Base-by-base conservation (phyloP, 2,113 vertebrate species). In the Siniperca knerii region DNA sequence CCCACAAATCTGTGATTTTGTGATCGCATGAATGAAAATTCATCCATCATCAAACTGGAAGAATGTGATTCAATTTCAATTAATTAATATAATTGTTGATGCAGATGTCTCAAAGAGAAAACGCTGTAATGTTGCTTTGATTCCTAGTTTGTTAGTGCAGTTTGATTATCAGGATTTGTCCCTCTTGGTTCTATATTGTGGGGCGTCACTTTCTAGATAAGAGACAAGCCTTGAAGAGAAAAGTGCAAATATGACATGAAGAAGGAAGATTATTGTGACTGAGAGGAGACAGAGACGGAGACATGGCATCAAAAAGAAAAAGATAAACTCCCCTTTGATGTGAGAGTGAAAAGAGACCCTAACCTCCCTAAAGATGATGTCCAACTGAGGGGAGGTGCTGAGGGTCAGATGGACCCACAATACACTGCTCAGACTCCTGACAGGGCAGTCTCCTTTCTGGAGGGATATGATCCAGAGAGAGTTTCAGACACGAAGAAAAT, bases 401-500 rank as follows among this genome's bases (percentile, higher is more conserved):
- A 48, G 33, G 61, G 69, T 83, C n/a, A 69, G 21, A 50, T 29
- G 21, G 21, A 65, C 52, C 70, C 52, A 81, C 52, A 81, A 58
- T 66, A 35, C 48, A 44, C 18, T 13, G 35, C 75, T 52, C 71
- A 60, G 54, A 35, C 29, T 52, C 40, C 72, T 23, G 40, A 64
- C 60, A 52, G 42, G 25, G 73, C 37, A 11, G 18, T 50, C 11
- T 25, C 23, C 11, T 21, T 3, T 74, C 23, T 29, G 55, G 18
- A 33, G n/a, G 16, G 44, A 48, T 8, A 6, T 48, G 58, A 48
- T 15, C 6, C 40, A 20, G 55, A 58, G 12, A 60, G 57, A 52
- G 50, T 48, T 58, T 58, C n/a, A 60, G 13, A 23, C 35, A 13
- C 15, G 4, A n/a, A 67, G 64, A 7, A 12, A 65, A 40, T 37